phyloP scores from a whole-genome alignment of 2,113 vertebrate species.

The Seriola rivoliana region DNA sequence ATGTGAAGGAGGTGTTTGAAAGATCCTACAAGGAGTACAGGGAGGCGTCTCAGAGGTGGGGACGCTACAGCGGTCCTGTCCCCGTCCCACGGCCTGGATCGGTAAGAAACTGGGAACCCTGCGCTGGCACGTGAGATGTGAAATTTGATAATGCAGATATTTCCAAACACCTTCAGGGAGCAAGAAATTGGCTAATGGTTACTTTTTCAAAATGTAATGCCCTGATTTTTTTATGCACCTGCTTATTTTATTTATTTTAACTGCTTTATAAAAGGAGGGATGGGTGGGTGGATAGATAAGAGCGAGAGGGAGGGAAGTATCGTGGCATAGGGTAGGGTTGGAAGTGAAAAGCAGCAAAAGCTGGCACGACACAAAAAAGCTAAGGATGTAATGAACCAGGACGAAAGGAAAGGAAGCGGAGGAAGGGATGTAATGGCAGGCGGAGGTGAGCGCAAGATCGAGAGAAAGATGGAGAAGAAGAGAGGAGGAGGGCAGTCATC shows the following conservation, averaged over 20 bases:
- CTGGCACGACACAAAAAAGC: conserved; percentile 56
- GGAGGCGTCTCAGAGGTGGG: conserved; percentile 92
- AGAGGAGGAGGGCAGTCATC: conserved; percentile 7
- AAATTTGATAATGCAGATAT: conserved; percentile 8
- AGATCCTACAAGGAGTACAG: conserved; percentile 94
- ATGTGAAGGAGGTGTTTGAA: conserved; percentile 93
- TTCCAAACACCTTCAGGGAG: background rate
- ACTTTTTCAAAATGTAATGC: background rate
- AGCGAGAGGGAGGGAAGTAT: conserved; percentile 13
- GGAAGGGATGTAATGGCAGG: conserved; percentile 44
- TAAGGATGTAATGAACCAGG: conserved; percentile 57
- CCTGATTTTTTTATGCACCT: background rate
- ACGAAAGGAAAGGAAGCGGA: conserved; percentile 39
- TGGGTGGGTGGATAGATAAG: conserved; percentile 23
- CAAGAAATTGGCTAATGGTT: background rate
- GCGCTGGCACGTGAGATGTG: background rate
- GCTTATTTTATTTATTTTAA: conserved; percentile 8
- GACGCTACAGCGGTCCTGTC: conserved; percentile 86
- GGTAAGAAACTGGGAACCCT: conserved; percentile 83
- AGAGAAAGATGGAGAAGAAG: conserved; percentile 33
- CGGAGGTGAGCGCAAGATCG: conserved; percentile 41
- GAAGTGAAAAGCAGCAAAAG: conserved; percentile 45
- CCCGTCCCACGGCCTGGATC: conserved; percentile 90
- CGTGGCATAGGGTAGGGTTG: conserved; percentile 16
- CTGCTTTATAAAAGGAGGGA: conserved; percentile 2